phyloP scores from a whole-genome alignment of 2,113 vertebrate species.

The Datnioides undecimradiatus region DNA sequence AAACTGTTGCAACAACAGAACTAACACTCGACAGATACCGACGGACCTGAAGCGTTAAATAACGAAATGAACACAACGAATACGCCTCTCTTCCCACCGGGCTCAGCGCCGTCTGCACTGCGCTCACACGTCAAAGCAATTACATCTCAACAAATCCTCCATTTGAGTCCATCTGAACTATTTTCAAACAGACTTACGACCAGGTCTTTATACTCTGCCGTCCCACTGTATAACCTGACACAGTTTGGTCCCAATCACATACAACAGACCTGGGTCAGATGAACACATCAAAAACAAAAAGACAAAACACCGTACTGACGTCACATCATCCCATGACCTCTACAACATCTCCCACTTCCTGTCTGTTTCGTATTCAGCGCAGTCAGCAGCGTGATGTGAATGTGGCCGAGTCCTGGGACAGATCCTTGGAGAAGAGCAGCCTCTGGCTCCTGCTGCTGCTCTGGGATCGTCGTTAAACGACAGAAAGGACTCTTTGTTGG shows the following conservation, averaged over 20 bases:
- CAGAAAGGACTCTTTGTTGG: constrained; percentile 42
- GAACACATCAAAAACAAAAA: background rate
- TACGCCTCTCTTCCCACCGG: background rate
- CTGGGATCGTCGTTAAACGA: background rate
- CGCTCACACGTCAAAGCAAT: constrained; percentile 11
- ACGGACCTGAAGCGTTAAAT: too few species aligned
- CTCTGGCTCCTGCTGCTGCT: constrained; percentile 4
- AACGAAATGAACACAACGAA: too few species aligned
- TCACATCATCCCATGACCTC: background rate
- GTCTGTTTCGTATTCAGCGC: background rate
- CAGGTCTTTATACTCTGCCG: background rate
- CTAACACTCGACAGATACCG: too few species aligned
- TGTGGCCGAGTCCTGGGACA: background rate
- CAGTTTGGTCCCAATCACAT: constrained; percentile 53
- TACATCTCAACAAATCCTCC: constrained; percentile 42
- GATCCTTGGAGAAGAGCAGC: background rate
- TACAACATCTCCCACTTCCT: background rate
- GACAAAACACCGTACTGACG: background rate
- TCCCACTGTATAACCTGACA: constrained; percentile 58
- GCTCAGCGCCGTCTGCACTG: too few species aligned
- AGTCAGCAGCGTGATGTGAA: background rate
- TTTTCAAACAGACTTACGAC: constrained; percentile 37
- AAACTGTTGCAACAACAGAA: background rate
- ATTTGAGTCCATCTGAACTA: constrained; percentile 27
- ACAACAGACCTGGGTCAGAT: constrained; percentile 1